Evolutionary conservation across 2,113 vertebrate genomes (phyloP).

Genomic region (Argyrosomus japonicus): DNA sequence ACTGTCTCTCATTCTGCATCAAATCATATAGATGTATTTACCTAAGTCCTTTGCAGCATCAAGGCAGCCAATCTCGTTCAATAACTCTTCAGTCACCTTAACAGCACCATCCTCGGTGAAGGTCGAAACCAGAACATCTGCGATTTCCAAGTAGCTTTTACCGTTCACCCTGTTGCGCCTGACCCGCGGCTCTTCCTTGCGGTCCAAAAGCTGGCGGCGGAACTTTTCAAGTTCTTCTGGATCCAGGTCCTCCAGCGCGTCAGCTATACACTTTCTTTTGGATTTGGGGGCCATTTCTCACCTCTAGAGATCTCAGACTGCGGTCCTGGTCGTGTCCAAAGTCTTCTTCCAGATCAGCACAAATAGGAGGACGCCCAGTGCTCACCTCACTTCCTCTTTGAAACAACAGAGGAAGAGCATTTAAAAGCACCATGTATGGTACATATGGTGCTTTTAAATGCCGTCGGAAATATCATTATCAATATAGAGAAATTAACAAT

Average conservation of each 20-base stretch:
- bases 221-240: accelerated
- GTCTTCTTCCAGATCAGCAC: too few species aligned
- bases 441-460: too few species aligned
- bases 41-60: accelerated
- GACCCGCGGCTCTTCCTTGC: slow-evolving; percentile 23
- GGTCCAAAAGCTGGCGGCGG: slow-evolving; percentile 16
- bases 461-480: too few species aligned
- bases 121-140: slow-evolving; percentile 26
- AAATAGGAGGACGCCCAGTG: too few species aligned
- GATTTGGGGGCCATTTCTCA: slow-evolving; percentile 43
- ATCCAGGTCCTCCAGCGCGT: neutral
- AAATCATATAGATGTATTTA: neutral
- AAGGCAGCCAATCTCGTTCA: neutral
- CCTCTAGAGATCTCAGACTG: neutral
- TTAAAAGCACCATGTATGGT: too few species aligned
- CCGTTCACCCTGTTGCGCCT: neutral
- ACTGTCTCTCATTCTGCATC: neutral
- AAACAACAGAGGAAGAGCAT: too few species aligned
- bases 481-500: too few species aligned
- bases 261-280: accelerated
- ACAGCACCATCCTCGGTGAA: slow-evolving; percentile 20
- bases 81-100: accelerated
- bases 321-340: neutral
- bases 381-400: too few species aligned
- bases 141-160: accelerated